A percentile compares a stretch with the other conserved stretches of the same genome.
phyloP scores from a whole-genome alignment of 2,888 invertebrate genomes.

The Itoplectis maculator region DNA sequence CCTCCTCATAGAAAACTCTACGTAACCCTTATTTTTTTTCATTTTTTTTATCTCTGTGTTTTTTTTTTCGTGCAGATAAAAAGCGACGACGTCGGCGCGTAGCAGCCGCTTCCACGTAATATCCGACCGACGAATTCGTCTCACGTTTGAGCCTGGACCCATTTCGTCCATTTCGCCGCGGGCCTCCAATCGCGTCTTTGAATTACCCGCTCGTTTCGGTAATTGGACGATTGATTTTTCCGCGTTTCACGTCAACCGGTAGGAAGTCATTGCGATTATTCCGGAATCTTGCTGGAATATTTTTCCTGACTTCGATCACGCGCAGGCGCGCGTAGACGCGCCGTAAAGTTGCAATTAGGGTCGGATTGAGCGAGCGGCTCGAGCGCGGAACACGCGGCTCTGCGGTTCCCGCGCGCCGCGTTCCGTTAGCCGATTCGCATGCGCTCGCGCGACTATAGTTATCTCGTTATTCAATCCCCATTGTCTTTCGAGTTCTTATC shows the following conservation, averaged over 20 bases:
- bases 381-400: conserved; percentile 15
- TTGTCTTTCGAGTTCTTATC: conserved; percentile 2
- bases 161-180: conserved; percentile 36
- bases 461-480: conserved; percentile 43
- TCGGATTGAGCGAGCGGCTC: conserved; percentile 23
- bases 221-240: conserved; percentile 57
- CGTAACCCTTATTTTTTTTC: conserved; percentile 16
- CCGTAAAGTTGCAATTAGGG: conserved; percentile 12
- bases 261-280: conserved; percentile 12
- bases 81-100: not conserved
- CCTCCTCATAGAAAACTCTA: conserved; percentile 3
- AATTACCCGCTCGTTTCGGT: conserved; percentile 56
- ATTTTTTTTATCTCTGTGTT: too few relatives aligned
- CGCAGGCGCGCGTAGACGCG: conserved; percentile 16
- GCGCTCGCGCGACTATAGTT: not conserved
- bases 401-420: conserved; percentile 30
- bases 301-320: conserved; percentile 9
- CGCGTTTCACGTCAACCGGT: conserved; percentile 4
- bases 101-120: not conserved
- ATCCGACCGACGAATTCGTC: conserved; percentile 45
- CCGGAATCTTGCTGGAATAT: conserved; percentile 35
- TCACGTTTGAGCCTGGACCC: conserved; percentile 34
- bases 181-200: conserved; percentile 38
- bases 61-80: not conserved
- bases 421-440: conserved; percentile 53